Percentiles rank a stretch among this genome's conserved stretches.
phyloP scores from a whole-genome alignment of 2,113 vertebrate species.

The Arvicanthis niloticus region DNA sequence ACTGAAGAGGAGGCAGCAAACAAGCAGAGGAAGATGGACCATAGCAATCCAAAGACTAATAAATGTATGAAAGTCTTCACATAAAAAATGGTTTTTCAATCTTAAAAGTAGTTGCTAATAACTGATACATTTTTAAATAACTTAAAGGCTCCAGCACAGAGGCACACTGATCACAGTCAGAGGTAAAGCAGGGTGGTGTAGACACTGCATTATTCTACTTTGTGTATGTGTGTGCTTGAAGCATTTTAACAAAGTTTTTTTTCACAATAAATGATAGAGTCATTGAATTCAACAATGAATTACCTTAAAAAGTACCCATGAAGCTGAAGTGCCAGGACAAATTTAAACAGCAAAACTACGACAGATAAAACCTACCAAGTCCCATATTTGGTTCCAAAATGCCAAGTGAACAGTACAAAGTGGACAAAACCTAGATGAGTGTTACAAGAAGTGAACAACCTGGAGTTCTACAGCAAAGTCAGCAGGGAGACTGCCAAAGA shows the following conservation, averaged over 20 bases:
- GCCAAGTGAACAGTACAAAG: conserved; percentile 37
- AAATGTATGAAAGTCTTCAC: background rate
- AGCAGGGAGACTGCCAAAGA: conserved; percentile 29
- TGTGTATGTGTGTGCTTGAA: background rate
- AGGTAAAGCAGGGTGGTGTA: background rate
- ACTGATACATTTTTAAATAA: background rate
- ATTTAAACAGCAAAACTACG: conserved; percentile 36
- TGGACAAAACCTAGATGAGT: conserved; percentile 5
- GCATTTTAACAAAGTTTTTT: background rate
- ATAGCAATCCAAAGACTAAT: background rate
- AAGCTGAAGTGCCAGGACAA: conserved; percentile 19
- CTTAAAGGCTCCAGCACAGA: background rate
- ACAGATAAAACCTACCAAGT: background rate
- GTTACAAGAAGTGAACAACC: background rate
- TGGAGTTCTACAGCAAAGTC: background rate
- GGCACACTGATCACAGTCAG: background rate
- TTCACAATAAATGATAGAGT: background rate
- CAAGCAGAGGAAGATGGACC: background rate
- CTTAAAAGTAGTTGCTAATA: background rate
- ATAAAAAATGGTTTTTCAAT: background rate
- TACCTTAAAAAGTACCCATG: conserved; percentile 1
- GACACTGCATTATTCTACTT: background rate
- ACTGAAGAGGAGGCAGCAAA: background rate
- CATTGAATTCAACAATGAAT: background rate
- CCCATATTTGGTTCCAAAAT: conserved; percentile 21